A percentile compares a stretch with the other conserved stretches of the same genome.
Evolutionary conservation across 2,888 invertebrate species (phyloP).

Genomic region (Lucinisca nassula): DNA sequence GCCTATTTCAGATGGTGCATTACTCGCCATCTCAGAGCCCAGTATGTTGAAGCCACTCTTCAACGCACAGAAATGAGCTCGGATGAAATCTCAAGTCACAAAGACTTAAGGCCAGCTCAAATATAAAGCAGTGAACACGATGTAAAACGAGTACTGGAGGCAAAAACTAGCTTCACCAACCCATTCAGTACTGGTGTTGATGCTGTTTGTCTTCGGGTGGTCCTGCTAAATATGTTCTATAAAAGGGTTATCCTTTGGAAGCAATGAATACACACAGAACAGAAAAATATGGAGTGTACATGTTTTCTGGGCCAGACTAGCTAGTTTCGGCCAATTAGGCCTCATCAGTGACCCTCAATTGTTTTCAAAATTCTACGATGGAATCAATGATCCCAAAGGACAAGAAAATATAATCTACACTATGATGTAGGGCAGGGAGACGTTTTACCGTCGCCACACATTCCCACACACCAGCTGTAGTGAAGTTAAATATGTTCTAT

Average conservation of each 20-base stretch:
- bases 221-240: no score
- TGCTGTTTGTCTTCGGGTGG: slow-evolving; percentile 53
- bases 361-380: no score
- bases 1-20: neutral
- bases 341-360: no score
- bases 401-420: slow-evolving; percentile 47
- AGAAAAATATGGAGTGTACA: no score
- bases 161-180: slow-evolving; percentile 53
- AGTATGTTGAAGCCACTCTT: neutral
- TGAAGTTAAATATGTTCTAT: no score
- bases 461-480: no score
- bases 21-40: neutral
- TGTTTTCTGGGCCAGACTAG: no score
- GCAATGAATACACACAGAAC: no score
- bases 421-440: neutral
- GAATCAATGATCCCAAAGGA: no score
- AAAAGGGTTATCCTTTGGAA: no score
- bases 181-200: slow-evolving; percentile 41
- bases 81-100: neutral
- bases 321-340: no score
- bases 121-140: neutral
- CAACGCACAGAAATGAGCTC: neutral
- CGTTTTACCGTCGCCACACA: no score
- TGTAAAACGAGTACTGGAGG: slow-evolving; percentile 13
- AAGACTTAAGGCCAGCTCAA: neutral